A percentile compares a stretch with the other conserved stretches of the same genome.
Evolutionary conservation across 2,797 vertebrate genomes (phyloP).

Genomic region (Caiman crocodilus): DNA sequence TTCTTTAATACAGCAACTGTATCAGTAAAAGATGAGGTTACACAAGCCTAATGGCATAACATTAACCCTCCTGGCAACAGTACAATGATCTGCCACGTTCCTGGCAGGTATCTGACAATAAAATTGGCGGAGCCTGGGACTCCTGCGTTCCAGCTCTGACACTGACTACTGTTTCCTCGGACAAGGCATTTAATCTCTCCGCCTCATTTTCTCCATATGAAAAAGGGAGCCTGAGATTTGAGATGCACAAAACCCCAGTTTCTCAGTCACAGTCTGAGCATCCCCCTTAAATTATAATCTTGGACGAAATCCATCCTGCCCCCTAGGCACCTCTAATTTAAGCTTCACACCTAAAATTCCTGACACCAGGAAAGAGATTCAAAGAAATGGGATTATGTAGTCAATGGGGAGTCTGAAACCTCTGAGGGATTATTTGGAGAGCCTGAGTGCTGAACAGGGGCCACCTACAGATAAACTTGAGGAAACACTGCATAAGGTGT

Average conservation of each 20-base stretch:
- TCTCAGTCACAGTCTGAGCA: background rate
- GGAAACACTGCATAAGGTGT: too few species aligned
- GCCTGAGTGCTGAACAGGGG: too few species aligned
- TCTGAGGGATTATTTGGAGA: too few species aligned
- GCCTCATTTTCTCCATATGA: background rate
- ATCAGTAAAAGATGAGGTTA: background rate
- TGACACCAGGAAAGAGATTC: too few species aligned
- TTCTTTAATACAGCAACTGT: conserved; percentile 52
- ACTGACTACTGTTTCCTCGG: background rate
- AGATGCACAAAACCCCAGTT: fast-evolving
- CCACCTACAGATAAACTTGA: too few species aligned
- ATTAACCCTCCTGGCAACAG: conserved; percentile 30
- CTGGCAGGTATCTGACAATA: background rate
- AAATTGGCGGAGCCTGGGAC: fast-evolving
- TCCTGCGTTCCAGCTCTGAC: background rate
- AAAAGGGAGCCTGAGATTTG: background rate
- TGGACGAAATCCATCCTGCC: too few species aligned
- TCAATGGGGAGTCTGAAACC: too few species aligned
- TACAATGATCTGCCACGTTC: conserved; percentile 6
- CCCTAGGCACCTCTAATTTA: too few species aligned
- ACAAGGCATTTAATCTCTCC: background rate
- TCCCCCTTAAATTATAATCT: background rate
- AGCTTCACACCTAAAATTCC: too few species aligned
- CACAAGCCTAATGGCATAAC: conserved; percentile 22
- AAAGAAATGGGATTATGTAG: too few species aligned